Base-by-base conservation (phyloP, 2,888 invertebrate genomes). In the Tribolium freemani region DNA sequence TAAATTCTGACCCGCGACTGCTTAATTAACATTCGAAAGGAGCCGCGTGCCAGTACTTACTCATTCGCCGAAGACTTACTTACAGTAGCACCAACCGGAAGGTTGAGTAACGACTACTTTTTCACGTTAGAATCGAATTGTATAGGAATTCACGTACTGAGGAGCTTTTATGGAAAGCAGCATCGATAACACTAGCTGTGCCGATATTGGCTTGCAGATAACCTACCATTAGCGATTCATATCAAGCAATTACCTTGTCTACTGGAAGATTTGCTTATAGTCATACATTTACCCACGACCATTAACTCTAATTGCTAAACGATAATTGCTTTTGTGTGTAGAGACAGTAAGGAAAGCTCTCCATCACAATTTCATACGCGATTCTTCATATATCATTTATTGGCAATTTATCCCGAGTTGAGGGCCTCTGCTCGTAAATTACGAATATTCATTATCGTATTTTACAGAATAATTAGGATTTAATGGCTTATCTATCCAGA, bases 241-340 rank as follows among this genome's bases (percentile, higher is more conserved):
- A 64, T 64, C 64, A 54, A 64, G 64, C 64, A 64, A 64, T 64
- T 64, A 64, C 64, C 53, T 64, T 64, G 64, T 64, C 64, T 64
- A 64, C 64, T 64, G 64, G 45, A 64, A 64, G 64, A 64, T 64
- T 64, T 54, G 64, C 64, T 54, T 63, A 53, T 63, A 53, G 63
- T 60, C 58, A 58, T 58, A 58, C 58, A 58, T 60, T 60, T 63
- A 63, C 63, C 63, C 48, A 51, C 63, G 51, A 63, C 64, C 64
- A 64, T 64, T 64, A 64, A 54, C 64, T 64, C 53, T 64, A 64
- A 64, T 64, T 64, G 64, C 53, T 64, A 45, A 63, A 64, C 53
- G 64, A 64, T 64, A 64, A 64, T 64, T 64, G 64, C 64, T 64
- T 64, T 64, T 64, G 64, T 64, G 54, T 64, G 64, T 64, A 54